A percentile compares a stretch with the other conserved stretches of the same genome.
Conservation (phyloP, 2,113 vertebrate genomes). For the Macquaria ambigua region DNA sequence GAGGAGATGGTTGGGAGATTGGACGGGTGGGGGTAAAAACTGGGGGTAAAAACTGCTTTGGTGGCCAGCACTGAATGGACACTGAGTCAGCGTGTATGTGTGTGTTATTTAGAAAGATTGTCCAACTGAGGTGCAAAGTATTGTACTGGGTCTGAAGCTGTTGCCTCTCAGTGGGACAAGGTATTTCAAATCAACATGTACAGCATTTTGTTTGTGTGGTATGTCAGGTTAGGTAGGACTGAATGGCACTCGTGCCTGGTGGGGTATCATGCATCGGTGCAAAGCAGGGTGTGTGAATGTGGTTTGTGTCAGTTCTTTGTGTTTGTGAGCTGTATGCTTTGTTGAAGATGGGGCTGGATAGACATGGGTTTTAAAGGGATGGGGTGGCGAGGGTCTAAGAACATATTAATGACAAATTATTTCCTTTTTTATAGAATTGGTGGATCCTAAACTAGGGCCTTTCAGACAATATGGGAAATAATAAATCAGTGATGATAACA, state of each 20-base stretch:
- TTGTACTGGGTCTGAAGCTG: slow-evolving; percentile 17
- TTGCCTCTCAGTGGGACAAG: background rate
- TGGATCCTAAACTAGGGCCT: slow-evolving; percentile 6
- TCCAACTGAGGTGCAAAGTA: slow-evolving; percentile 2
- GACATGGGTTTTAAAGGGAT: slow-evolving; percentile 26
- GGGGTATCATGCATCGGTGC: background rate
- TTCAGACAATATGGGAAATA: slow-evolving; percentile 20
- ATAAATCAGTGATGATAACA: background rate
- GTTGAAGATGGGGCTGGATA: background rate
- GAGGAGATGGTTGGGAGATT: slow-evolving; percentile 21
- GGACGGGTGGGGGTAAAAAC: background rate
- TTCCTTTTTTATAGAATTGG: slow-evolving; percentile 8
- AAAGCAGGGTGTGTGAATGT: slow-evolving; percentile 42
- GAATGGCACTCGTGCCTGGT: slow-evolving; percentile 4
- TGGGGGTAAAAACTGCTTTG: slow-evolving; percentile 32
- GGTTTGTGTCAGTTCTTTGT: slow-evolving; percentile 27
- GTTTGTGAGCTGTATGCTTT: slow-evolving; percentile 23
- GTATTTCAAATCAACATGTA: slow-evolving; percentile 19
- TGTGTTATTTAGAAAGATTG: slow-evolving; percentile 34
- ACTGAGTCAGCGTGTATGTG: slow-evolving; percentile 18
- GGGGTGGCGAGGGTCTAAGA: background rate
- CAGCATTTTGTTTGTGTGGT: slow-evolving; percentile 42
- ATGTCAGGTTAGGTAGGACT: background rate
- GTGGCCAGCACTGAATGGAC: slow-evolving; percentile 52
- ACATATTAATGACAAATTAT: background rate